A percentile compares a stretch with the other conserved stretches of the same genome.
phyloP scores from a whole-genome alignment of 2,797 vertebrate species.

The Melanogrammus aeglefinus region DNA sequence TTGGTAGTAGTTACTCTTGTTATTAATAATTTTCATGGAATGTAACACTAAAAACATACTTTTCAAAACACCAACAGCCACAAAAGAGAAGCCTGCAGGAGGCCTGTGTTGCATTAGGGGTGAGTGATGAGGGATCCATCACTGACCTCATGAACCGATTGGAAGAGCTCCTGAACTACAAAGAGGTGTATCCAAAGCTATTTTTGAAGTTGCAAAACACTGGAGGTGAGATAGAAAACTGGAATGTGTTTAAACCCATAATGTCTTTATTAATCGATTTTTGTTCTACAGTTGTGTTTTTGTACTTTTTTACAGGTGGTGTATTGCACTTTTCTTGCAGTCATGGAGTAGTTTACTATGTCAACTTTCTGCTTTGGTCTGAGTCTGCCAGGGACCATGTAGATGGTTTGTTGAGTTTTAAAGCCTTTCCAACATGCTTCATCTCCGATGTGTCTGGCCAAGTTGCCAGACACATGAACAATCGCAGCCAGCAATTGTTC shows the following conservation, averaged over 20 bases:
- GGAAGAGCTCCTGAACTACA: slow-evolving; percentile 17
- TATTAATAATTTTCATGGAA: too few species aligned
- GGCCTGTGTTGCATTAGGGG: too few species aligned
- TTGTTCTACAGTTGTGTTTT: slow-evolving; percentile 1
- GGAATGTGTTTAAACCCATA: too few species aligned
- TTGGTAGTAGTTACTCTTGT: too few species aligned
- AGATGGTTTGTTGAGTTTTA: slow-evolving; percentile 10
- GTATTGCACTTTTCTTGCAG: slow-evolving; percentile 7
- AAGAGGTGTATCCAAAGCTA: slow-evolving; percentile 18
- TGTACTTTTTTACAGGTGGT: slow-evolving; percentile 8
- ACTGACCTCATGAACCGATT: slow-evolving; percentile 16
- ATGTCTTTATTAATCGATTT: not conserved
- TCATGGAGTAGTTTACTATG: slow-evolving; percentile 23
- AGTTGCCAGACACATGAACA: slow-evolving; percentile 10
- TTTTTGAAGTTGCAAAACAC: slow-evolving; percentile 21
- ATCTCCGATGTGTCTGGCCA: slow-evolving; percentile 6
- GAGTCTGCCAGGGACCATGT: slow-evolving; percentile 8
- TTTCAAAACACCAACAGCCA: not conserved
- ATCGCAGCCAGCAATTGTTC: not conserved
- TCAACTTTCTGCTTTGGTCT: slow-evolving; percentile 1
- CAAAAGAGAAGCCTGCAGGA: too few species aligned
- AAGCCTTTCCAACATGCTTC: not conserved
- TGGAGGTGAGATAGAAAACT: slow-evolving; percentile 4
- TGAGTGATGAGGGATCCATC: too few species aligned
- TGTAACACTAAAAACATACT: too few species aligned